Percentiles rank a stretch among this genome's conserved stretches.
phyloP scores from a whole-genome alignment of 2,113 vertebrate genomes.

The Rhinolophus sinicus region DNA sequence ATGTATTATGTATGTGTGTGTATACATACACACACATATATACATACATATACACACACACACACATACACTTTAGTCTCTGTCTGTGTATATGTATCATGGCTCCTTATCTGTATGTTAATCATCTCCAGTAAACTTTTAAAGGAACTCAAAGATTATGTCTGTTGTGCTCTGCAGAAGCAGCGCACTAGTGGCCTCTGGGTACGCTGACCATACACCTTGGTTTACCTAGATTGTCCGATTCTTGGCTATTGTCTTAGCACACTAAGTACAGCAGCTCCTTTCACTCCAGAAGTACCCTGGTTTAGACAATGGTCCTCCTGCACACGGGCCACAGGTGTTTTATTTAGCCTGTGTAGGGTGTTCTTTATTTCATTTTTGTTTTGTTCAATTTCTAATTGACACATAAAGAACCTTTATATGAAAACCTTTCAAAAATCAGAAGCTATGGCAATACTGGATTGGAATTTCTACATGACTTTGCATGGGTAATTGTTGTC shows the following conservation, averaged over 20 bases:
- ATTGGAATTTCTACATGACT: neutral
- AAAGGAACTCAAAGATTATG: neutral
- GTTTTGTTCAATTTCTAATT: conserved; percentile 47
- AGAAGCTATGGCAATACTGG: neutral
- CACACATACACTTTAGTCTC: neutral
- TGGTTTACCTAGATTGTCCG: conserved; percentile 12
- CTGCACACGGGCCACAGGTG: neutral
- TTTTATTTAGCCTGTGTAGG: neutral
- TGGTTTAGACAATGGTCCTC: neutral
- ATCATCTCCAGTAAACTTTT: conserved; percentile 41
- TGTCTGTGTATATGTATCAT: neutral
- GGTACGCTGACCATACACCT: neutral
- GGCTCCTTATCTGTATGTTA: neutral
- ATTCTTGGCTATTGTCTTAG: neutral
- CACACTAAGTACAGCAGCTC: neutral
- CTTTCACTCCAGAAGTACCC: neutral
- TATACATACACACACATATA: too few relatives aligned
- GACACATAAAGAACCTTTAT: conserved; percentile 3
- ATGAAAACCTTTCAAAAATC: conserved; percentile 6
- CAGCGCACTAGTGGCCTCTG: neutral
- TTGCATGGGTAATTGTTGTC: neutral
- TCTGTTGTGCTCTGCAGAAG: neutral
- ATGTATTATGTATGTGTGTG: too few relatives aligned
- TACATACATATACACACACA: too few relatives aligned
- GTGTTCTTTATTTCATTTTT: conserved; percentile 56